Evolutionary conservation across 2,113 vertebrate species (phyloP).

Genomic region (Anguilla rostrata): DNA sequence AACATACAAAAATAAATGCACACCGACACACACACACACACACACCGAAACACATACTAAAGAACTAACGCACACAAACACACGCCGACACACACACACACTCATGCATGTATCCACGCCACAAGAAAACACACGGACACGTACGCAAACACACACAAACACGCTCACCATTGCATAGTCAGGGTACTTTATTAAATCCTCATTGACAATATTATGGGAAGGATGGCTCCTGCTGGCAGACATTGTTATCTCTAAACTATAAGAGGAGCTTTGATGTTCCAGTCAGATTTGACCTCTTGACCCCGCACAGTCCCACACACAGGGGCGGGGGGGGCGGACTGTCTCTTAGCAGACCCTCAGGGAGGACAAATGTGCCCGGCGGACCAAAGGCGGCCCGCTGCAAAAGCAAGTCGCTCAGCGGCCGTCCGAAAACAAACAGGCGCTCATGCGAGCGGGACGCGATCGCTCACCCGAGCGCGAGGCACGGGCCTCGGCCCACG

Average conservation of each 20-base stretch:
- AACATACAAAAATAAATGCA: too few relatives aligned
- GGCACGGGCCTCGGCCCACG: conserved; percentile 32
- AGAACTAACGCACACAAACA: too few relatives aligned
- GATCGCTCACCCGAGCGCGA: conserved; percentile 31
- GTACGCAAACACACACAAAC: not conserved
- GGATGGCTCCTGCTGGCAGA: not conserved
- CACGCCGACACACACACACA: too few relatives aligned
- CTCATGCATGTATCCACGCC: too few relatives aligned
- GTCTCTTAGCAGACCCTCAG: conserved; percentile 28
- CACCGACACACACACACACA: too few relatives aligned
- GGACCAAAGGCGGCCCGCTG: not conserved
- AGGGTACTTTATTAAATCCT: not conserved
- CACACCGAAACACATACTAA: too few relatives aligned
- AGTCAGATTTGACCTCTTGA: not conserved
- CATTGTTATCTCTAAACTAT: not conserved
- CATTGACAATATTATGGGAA: not conserved
- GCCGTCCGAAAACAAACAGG: conserved; percentile 36
- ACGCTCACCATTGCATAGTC: not conserved
- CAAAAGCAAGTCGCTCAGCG: conserved; percentile 33
- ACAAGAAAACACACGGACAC: not conserved
- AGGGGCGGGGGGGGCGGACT: not conserved
- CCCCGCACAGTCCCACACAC: not conserved
- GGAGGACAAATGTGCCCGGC: conserved; percentile 17
- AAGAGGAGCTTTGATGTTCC: not conserved
- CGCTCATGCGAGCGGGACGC: conserved; percentile 25